A percentile compares a stretch with the other conserved stretches of the same genome.
These are phyloP conservation scores for Plagodis dolabraria DNA, from an alignment of 2,888 invertebrate species.

Conservation along the genomic window DNA sequence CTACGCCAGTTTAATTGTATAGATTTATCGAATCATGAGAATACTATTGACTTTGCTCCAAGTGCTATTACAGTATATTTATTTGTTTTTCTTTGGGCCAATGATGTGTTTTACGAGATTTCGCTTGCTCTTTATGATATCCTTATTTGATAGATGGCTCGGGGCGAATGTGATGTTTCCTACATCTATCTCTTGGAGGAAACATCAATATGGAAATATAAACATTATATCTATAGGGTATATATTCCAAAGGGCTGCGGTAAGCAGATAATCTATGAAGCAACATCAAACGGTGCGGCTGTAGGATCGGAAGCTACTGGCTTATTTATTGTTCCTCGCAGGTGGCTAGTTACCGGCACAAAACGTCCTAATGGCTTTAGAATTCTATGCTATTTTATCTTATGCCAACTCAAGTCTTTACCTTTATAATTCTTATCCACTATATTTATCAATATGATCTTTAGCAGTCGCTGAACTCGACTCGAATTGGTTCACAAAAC, in stretches of 20 bases:
- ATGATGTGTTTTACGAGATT: constrained; percentile 63
- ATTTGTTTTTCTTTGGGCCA: constrained; percentile 69
- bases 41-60: constrained; percentile 59
- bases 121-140: constrained; percentile 53
- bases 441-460: too few species aligned
- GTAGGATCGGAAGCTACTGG: constrained; percentile 23
- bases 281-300: constrained; percentile 21
- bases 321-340: constrained; percentile 27
- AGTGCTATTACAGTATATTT: constrained; percentile 67
- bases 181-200: constrained; percentile 17
- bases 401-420: neutral
- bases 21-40: constrained; percentile 62
- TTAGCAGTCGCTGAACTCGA: too few species aligned
- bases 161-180: constrained; percentile 31
- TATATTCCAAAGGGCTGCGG: constrained; percentile 17
- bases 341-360: constrained; percentile 21
- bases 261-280: constrained; percentile 21
- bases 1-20: constrained; percentile 49
- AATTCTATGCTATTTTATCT: constrained; percentile 14
- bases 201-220: constrained; percentile 15
- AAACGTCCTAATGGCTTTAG: constrained; percentile 21
- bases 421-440: too few species aligned
- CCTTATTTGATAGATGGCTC: constrained; percentile 41
- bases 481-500: too few species aligned
- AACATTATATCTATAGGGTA: constrained; percentile 4